Conservation (phyloP, 2,888 invertebrate genomes). For the Calameuta pallipes region DNA sequence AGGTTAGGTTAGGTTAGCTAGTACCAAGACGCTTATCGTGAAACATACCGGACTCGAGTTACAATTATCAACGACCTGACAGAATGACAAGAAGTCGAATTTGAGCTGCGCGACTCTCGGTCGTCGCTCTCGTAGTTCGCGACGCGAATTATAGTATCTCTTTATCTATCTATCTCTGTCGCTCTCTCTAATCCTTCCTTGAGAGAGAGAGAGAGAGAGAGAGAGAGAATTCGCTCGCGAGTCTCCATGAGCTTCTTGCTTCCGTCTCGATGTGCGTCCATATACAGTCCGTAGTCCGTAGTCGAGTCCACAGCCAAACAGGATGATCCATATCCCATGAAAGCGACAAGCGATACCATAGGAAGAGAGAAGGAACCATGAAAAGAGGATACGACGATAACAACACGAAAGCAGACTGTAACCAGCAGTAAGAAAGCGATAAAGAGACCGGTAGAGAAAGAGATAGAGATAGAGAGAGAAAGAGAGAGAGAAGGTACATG, state of each 20-base stretch:
- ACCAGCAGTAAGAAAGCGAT: no score
- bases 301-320: constrained; percentile 18
- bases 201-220: neutral
- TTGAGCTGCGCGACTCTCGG: constrained; percentile 32
- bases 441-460: no score
- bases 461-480: no score
- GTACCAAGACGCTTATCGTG: constrained; percentile 40
- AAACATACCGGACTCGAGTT: constrained; percentile 58
- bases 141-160: constrained; percentile 3
- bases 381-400: no score
- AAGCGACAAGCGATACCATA: no score
- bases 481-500: no score
- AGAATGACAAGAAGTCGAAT: constrained; percentile 41
- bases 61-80: constrained; percentile 57
- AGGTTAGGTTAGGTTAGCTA: neutral
- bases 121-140: neutral
- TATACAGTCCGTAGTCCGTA: neutral
- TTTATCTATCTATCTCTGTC: neutral
- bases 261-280: constrained; percentile 9
- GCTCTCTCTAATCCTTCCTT: neutral
- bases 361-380: no score
- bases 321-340: constrained; percentile 44
- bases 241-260: constrained; percentile 12
- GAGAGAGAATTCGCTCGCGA: neutral
- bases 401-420: no score